Conservation (phyloP, 2,797 vertebrate species). For the Chiroxiphia lanceolata region DNA sequence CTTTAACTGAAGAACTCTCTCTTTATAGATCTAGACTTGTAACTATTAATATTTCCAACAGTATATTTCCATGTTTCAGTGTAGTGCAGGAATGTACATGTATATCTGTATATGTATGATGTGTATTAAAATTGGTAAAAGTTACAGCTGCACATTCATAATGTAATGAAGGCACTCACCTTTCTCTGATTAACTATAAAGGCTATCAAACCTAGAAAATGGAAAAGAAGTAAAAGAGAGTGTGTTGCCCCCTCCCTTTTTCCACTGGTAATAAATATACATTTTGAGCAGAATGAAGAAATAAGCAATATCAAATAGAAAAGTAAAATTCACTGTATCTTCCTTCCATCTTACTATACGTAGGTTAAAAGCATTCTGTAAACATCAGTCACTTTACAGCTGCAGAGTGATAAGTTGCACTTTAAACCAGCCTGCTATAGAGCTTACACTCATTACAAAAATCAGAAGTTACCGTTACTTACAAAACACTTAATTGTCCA, state of each 20-base stretch:
- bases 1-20: not conserved
- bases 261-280: conserved; percentile 47
- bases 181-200: conserved; percentile 38
- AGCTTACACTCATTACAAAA: not conserved
- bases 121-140: not conserved
- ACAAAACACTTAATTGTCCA: not conserved
- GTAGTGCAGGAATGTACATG: not conserved
- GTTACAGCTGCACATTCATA: not conserved
- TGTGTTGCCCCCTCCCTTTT: not conserved
- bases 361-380: conserved; percentile 55
- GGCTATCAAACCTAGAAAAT: conserved; percentile 42
- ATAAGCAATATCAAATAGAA: conserved; percentile 30
- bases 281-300: conserved; percentile 43
- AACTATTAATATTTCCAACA: not conserved
- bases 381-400: not conserved
- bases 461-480: not conserved
- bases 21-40: not conserved
- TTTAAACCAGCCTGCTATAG: conserved; percentile 21
- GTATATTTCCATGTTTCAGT: not conserved
- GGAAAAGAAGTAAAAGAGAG: conserved; percentile 37
- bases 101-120: not conserved
- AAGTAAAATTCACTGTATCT: conserved; percentile 24
- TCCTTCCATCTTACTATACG: not conserved
- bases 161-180: conserved; percentile 24
- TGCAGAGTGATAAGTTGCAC: conserved; percentile 14